Conservation (phyloP, 37 sponge, comb jelly and placozoan species). For the Oscarella lobularis region DNA sequence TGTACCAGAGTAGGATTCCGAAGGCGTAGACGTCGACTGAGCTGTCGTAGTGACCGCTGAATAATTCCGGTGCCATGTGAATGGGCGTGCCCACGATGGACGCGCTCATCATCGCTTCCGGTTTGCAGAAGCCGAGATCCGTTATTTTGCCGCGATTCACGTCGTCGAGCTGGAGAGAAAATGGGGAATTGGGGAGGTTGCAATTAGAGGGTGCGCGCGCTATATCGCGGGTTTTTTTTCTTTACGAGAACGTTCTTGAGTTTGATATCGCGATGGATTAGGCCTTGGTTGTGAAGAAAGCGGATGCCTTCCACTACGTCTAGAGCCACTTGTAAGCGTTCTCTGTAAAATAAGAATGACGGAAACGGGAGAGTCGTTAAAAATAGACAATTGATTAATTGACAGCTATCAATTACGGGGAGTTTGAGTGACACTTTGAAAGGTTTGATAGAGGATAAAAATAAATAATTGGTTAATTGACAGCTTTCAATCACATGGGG, state of each 20-base stretch:
- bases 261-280: conserved; percentile 95
- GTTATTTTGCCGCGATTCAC: conserved; percentile 75
- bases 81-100: conserved; percentile 97
- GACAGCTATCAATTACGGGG: too few relatives aligned
- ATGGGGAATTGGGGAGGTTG: neutral
- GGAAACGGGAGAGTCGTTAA: too few relatives aligned
- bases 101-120: conserved; percentile 98
- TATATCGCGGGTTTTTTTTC: neutral
- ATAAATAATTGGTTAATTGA: too few relatives aligned
- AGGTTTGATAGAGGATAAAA: too few relatives aligned
- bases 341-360: neutral
- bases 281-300: conserved; percentile 90
- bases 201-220: neutral
- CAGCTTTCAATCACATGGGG: too few relatives aligned
- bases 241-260: conserved; percentile 95
- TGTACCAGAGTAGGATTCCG: conserved; percentile 96
- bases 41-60: conserved; percentile 74
- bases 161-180: conserved; percentile 53
- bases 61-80: conserved; percentile 98
- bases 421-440: too few relatives aligned
- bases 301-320: conserved; percentile 92
- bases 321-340: conserved; percentile 68
- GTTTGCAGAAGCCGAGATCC: conserved; percentile 98
- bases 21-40: conserved; percentile 95
- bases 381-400: too few relatives aligned